Evolutionary conservation across 2,797 vertebrate genomes (phyloP).

Genomic region (Bryconaethiops microstoma): DNA sequence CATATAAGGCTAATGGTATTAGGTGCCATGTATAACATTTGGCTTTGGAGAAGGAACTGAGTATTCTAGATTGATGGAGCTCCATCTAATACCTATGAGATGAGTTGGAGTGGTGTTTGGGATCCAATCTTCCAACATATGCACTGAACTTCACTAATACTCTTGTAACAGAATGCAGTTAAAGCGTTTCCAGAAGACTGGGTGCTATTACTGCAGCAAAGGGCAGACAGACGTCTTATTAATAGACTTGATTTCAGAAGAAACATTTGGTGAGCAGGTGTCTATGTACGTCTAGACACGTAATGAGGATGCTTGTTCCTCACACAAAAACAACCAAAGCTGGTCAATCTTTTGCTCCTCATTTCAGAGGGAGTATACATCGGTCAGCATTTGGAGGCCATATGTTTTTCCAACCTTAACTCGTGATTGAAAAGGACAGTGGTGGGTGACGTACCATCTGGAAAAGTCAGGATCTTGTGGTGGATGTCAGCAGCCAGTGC

Average conservation of each 20-base stretch:
- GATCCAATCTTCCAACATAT: neutral
- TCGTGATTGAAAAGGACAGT: neutral
- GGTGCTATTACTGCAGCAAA: neutral
- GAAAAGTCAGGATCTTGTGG: conserved; percentile 81
- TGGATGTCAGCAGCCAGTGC: conserved; percentile 88
- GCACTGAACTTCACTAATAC: neutral
- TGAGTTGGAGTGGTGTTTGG: neutral
- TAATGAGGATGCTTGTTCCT: neutral
- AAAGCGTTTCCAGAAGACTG: too few species aligned
- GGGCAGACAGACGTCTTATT: neutral
- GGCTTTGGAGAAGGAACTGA: too few species aligned
- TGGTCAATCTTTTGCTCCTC: neutral
- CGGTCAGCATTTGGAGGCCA: neutral
- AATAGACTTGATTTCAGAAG: neutral
- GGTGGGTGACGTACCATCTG: conserved; percentile 77
- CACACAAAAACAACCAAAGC: neutral
- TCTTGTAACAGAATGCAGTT: too few species aligned
- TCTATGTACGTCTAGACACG: neutral
- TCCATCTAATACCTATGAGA: too few species aligned
- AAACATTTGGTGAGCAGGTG: neutral
- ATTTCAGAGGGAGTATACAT: neutral
- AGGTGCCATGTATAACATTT: too few species aligned
- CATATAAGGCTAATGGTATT: too few species aligned
- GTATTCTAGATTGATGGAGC: too few species aligned
- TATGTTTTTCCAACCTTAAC: neutral